Evolutionary conservation across 2,797 vertebrate genomes (phyloP).

Genomic region (Thunnus albacares): DNA sequence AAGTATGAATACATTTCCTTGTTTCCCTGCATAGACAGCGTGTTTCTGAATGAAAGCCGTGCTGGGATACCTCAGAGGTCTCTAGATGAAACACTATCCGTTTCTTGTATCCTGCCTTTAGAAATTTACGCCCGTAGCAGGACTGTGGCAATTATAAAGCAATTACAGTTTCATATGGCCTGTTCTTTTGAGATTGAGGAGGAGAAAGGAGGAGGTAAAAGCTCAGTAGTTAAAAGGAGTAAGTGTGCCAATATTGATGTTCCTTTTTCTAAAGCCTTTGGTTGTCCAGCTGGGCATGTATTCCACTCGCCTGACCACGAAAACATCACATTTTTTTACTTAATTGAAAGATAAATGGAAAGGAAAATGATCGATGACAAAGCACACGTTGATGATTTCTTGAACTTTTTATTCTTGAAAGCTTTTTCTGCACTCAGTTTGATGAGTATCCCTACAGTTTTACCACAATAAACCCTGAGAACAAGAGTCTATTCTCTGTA

Average conservation of each 20-base stretch:
- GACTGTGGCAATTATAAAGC: conserved; percentile 79
- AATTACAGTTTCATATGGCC: conserved; percentile 81
- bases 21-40: conserved; percentile 48
- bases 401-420: conserved; percentile 13
- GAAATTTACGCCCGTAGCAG: conserved; percentile 68
- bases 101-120: conserved; percentile 70
- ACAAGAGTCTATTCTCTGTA: conserved; percentile 62
- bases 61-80: conserved; percentile 64
- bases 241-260: conserved; percentile 55
- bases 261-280: conserved; percentile 25
- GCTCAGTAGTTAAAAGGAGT: conserved; percentile 44
- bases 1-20: conserved; percentile 28
- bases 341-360: conserved; percentile 37
- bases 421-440: conserved; percentile 14
- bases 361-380: conserved; percentile 44
- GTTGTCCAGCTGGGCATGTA: conserved; percentile 36
- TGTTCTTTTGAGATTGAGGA: conserved; percentile 59
- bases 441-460: conserved; percentile 14
- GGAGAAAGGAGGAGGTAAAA: conserved; percentile 51
- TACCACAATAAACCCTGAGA: conserved; percentile 62
- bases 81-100: conserved; percentile 77
- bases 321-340: conserved; percentile 34
- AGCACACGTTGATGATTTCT: conserved; percentile 15
- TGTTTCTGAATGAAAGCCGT: conserved; percentile 60
- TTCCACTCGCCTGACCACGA: conserved; percentile 37